Percentiles rank a stretch among this genome's conserved stretches.
Conservation (phyloP, 2,888 invertebrate species). For the Pristionchus exspectatus region DNA sequence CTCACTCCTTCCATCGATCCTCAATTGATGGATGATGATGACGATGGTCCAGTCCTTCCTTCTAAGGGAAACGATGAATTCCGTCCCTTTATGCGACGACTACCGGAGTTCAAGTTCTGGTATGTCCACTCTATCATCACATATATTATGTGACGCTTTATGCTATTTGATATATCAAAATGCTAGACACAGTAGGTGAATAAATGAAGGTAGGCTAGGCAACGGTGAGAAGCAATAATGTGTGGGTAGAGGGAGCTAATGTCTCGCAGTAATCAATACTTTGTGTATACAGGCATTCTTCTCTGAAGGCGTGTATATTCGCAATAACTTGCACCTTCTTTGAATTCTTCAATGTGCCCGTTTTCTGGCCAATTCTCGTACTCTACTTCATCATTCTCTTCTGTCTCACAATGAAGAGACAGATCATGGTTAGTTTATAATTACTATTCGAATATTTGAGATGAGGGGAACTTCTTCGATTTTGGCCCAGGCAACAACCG, state of each 20-base stretch:
- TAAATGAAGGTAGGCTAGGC: not conserved
- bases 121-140: constrained; percentile 56
- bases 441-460: constrained; percentile 78
- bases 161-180: not conserved
- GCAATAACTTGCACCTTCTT: constrained; percentile 95
- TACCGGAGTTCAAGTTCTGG: constrained; percentile 97
- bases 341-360: constrained; percentile 96
- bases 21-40: constrained; percentile 83
- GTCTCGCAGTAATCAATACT: not conserved
- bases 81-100: constrained; percentile 93
- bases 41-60: constrained; percentile 89
- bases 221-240: not conserved
- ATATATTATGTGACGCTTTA: not conserved
- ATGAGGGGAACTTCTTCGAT: not conserved
- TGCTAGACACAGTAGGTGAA: not conserved
- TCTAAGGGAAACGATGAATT: constrained; percentile 97
- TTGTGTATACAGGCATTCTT: constrained; percentile 86
- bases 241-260: not conserved
- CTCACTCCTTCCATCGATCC: constrained; percentile 99
- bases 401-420: constrained; percentile 99
- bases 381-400: constrained; percentile 99
- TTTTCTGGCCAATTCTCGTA: constrained; percentile 99
- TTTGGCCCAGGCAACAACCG: not conserved
- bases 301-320: constrained; percentile 93
- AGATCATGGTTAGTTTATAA: constrained; percentile 90